phyloP scores from a whole-genome alignment of 1,140 invertebrate genomes.

The Drosophila ercepeae region DNA sequence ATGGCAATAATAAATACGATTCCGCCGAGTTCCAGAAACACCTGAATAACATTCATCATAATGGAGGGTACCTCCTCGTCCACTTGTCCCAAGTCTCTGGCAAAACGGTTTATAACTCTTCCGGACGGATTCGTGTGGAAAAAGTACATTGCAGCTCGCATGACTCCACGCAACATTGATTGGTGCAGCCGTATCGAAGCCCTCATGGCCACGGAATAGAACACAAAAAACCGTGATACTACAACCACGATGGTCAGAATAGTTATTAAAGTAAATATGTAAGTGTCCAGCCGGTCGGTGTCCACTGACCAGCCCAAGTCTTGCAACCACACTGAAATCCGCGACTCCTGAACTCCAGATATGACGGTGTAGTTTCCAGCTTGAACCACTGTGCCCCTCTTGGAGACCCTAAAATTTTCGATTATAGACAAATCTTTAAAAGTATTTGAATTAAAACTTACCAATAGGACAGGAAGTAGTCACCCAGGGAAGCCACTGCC shows the following conservation, averaged over 20 bases:
- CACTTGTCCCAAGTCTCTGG: slow-evolving; percentile 93
- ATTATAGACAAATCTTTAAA: neutral
- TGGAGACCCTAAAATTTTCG: slow-evolving; percentile 84
- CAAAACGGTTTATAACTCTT: slow-evolving; percentile 91
- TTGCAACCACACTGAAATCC: slow-evolving; percentile 25
- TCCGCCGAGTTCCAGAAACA: slow-evolving; percentile 89
- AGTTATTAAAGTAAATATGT: slow-evolving; percentile 85
- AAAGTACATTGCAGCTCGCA: slow-evolving; percentile 91
- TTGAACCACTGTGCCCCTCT: slow-evolving; percentile 26
- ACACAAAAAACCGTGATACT: slow-evolving; percentile 86
- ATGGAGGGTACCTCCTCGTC: slow-evolving; percentile 92
- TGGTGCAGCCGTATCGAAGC: slow-evolving; percentile 90
- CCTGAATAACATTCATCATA: slow-evolving; percentile 90
- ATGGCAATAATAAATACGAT: slow-evolving; percentile 90
- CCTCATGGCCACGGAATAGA: slow-evolving; percentile 89
- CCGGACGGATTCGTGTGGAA: slow-evolving; percentile 92
- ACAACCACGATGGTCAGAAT: slow-evolving; percentile 86
- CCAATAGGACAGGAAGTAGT: slow-evolving; percentile 89
- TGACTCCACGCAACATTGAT: slow-evolving; percentile 90
- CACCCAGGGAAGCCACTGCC: slow-evolving; percentile 86
- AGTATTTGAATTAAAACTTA: neutral
- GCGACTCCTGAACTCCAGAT: slow-evolving; percentile 31
- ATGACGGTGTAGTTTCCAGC: neutral
- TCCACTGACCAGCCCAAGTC: slow-evolving; percentile 49
- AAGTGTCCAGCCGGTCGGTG: slow-evolving; percentile 63